Evolutionary conservation across 1,140 invertebrate genomes (phyloP), one percentile per base, ranked within the genome.

Genomic region (Bicyclus anynana): DNA sequence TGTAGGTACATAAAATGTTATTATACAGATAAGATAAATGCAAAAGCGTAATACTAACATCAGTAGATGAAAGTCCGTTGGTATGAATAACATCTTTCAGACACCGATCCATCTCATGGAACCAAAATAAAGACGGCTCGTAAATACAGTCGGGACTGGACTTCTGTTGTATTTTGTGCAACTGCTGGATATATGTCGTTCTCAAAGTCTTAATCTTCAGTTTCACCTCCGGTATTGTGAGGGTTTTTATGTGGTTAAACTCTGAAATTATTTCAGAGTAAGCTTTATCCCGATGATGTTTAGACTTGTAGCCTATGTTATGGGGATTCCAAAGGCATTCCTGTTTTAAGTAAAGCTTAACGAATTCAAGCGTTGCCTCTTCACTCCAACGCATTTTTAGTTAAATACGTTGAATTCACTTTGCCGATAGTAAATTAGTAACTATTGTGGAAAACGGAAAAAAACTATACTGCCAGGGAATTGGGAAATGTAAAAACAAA

Each of bases 201-300:
- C 89, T 72, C 16, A 90, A 72, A 49, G 82, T 89, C 62, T 88
- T 89, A 23, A 90, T 90, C 65, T 90, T 90, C 50, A 80, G 80
- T 73, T 86, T 89, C 5, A 90, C 74, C 71, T 90, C 84, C 17
- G 75, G 65, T 20, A 84, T 59, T 7, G 63, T 69, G 6, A 87
- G 26, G 21, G 67, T 69, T 63, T 82, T 83, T 46, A 67, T 74
- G 26, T 86, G 47, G 61, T 84, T 86, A 62, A 90, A 85, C 66
- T 87, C 78, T 1, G 73, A 53, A 20, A 67, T 62, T 21, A 90
- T 82, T 21, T 77, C 63, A 1, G 65, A 53, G 48, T 86, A 89
- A 0, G 88, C 84, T 46, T 73, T 76, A 38, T 86, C 80, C 56
- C 86, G 77, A 55, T 75, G 72, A 42, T 70, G 72, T 64, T 78